Conservation (phyloP, 2,113 vertebrate genomes). For the Ifrita kowaldi region DNA sequence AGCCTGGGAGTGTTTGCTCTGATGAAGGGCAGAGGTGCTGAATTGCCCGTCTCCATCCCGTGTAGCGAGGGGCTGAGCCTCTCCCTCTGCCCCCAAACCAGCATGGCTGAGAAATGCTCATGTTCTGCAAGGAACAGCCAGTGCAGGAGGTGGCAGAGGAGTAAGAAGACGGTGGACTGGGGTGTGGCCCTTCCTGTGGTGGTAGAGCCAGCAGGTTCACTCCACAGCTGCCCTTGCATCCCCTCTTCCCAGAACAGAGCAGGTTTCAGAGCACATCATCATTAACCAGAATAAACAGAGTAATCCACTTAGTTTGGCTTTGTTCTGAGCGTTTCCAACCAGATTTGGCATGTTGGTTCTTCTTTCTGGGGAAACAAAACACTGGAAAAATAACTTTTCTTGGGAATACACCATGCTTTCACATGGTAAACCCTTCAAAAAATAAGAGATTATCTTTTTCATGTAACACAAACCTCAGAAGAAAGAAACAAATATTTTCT, state of each 20-base stretch:
- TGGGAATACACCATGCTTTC: neutral
- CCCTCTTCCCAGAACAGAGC: neutral
- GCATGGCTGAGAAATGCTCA: rapidly evolving
- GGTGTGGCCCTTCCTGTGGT: neutral
- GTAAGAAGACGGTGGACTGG: neutral
- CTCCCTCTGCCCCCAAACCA: neutral
- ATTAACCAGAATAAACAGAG: neutral
- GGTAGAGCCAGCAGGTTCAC: neutral
- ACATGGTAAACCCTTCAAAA: slow-evolving; percentile 30
- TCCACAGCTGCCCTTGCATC: neutral
- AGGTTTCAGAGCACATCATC: neutral
- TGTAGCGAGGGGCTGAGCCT: neutral
- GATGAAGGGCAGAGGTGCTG: neutral
- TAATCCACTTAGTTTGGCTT: neutral
- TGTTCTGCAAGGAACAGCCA: rapidly evolving
- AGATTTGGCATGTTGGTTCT: neutral
- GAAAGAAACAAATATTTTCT: neutral
- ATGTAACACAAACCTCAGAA: slow-evolving; percentile 22
- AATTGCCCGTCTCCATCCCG: neutral
- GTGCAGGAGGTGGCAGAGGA: neutral
- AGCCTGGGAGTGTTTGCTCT: neutral
- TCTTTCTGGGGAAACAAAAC: neutral
- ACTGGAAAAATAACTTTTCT: neutral
- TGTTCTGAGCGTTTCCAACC: neutral
- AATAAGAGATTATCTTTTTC: slow-evolving; percentile 14